phyloP scores from a whole-genome alignment of 2,888 invertebrate species.

The Diarsia brunnea region DNA sequence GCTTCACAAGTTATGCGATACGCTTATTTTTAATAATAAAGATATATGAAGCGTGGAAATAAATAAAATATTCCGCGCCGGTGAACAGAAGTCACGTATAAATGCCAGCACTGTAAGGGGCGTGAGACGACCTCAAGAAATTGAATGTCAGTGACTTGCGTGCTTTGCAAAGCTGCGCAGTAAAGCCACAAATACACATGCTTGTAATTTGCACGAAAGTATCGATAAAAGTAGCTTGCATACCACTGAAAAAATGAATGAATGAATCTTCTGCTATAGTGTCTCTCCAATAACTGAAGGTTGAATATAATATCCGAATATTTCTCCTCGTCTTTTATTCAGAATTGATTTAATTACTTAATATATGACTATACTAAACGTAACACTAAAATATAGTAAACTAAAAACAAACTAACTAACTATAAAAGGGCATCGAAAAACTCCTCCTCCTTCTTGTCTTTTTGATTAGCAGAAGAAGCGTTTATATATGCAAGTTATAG shows the following conservation, averaged over 20 bases:
- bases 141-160: slow-evolving; percentile 59
- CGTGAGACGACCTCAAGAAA: slow-evolving; percentile 63
- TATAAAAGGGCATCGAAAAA: too few species aligned
- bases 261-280: not conserved
- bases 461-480: not conserved
- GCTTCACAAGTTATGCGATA: slow-evolving; percentile 43
- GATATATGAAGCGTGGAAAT: slow-evolving; percentile 62
- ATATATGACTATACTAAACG: too few species aligned
- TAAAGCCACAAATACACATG: not conserved
- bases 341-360: too few species aligned
- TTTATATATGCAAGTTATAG: not conserved
- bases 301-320: not conserved
- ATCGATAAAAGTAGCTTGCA: not conserved
- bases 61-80: slow-evolving; percentile 59
- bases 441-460: too few species aligned
- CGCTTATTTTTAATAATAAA: slow-evolving; percentile 62
- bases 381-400: too few species aligned
- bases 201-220: not conserved
- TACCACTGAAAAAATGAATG: not conserved
- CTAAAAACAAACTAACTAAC: too few species aligned
- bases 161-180: slow-evolving; percentile 32
- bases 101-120: slow-evolving; percentile 36
- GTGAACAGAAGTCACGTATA: slow-evolving; percentile 66
- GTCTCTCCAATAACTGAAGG: not conserved
- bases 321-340: not conserved